Evolutionary conservation across 2,888 invertebrate genomes (phyloP).

Genomic region (Phorcus lineatus): DNA sequence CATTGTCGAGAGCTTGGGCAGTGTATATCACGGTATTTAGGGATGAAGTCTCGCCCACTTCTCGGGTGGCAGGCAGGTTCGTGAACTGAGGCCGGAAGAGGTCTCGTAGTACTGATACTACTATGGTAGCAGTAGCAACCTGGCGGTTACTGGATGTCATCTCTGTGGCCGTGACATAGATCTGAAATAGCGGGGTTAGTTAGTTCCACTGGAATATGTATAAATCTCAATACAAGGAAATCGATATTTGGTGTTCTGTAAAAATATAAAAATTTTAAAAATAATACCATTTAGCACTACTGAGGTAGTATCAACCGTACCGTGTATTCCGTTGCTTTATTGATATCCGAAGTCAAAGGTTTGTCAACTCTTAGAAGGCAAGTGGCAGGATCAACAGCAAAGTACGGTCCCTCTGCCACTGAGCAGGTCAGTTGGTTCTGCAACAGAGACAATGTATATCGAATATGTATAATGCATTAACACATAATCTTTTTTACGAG

Average conservation of each 20-base stretch:
- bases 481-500: background rate
- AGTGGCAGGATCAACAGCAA: slow-evolving; percentile 48
- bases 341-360: slow-evolving; percentile 41
- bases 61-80: slow-evolving; percentile 53
- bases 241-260: no score
- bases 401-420: slow-evolving; percentile 43
- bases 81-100: slow-evolving; percentile 54
- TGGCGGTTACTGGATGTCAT: slow-evolving; percentile 41
- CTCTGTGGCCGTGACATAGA: slow-evolving; percentile 55
- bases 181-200: slow-evolving; percentile 35
- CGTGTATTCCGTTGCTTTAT: slow-evolving; percentile 51
- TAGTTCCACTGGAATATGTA: no score
- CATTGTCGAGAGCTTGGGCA: slow-evolving; percentile 55
- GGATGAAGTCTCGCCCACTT: slow-evolving; percentile 53
- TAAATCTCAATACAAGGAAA: no score
- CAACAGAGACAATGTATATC: slow-evolving; percentile 11
- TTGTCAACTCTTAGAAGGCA: slow-evolving; percentile 49
- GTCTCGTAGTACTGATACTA: slow-evolving; percentile 62
- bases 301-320: slow-evolving; percentile 38
- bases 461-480: background rate
- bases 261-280: no score
- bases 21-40: slow-evolving; percentile 52
- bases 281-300: no score
- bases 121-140: slow-evolving; percentile 49
- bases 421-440: slow-evolving; percentile 55